Evolutionary conservation across 2,888 invertebrate species (phyloP), one percentile per base, ranked within the genome.

Genomic region (Trissoscelio sp.): DNA sequence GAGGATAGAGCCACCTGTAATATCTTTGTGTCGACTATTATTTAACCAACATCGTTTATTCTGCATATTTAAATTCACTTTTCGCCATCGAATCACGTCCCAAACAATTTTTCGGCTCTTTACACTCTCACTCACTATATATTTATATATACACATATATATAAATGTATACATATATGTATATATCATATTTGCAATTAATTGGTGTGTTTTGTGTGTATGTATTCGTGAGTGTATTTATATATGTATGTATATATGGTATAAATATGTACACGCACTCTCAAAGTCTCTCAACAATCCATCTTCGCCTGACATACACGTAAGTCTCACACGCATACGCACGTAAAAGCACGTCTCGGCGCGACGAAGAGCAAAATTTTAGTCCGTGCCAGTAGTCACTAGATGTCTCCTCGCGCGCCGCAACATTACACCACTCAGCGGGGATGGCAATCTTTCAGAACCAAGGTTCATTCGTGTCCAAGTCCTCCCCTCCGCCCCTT

Each of bases 241-340:
- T 85, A 84, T 69, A 51, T 87, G 86, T 64, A 72, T 51, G 51
- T 88, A 88, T 88, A 89, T 89, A 88, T 88, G 88, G 88, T 87
- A 90, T 89, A 91, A 89, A 87, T 88, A 91, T 91, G 87, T 91
- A 91, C 90, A 91, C 87, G 86, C 90, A 89, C 51, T 72, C 86
- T 87, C 89, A 88, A 88, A 64, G 86, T 64, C 20, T 88, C 86
- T 86, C 87, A 89, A 89, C 88, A 89, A 89, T 88, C 87, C 86
- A 87, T 84, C 86, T 84, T 86, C 86, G 85, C 24, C 3, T 24
- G 3, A 24, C 87, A 88, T 85, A 84, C 88, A 86, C 74, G 60
- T 74, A 48, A 72, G 55, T 60, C 16, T 73, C 75, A 82, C 88
- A 87, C 77, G 81, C 87, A 87, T 83, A 85, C 86, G 83, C 84